These are phyloP conservation scores for Ectobius pallidus DNA, from an alignment of 2,888 invertebrate species.

Conservation along the genomic window DNA sequence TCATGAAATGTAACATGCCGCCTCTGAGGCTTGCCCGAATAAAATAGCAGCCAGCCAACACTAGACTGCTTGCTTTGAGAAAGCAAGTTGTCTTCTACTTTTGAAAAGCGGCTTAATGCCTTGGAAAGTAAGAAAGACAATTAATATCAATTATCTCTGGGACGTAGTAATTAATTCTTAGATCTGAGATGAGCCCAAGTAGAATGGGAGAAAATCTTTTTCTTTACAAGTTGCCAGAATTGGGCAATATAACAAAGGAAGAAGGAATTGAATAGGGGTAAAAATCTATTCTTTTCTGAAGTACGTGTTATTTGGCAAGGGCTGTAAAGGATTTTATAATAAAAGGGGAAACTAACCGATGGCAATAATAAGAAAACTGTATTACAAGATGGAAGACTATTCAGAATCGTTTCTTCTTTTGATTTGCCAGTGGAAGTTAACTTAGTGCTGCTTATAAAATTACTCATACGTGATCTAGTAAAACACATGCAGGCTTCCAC, in stretches of 20 bases:
- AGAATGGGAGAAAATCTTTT: conserved; percentile 25
- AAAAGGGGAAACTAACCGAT: too few species aligned
- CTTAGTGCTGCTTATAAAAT: too few species aligned
- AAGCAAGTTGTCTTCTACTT: conserved; percentile 10
- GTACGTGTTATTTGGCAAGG: background rate
- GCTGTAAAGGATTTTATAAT: too few species aligned
- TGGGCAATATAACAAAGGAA: conserved; percentile 29
- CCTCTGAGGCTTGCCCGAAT: too few species aligned
- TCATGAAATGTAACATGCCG: too few species aligned
- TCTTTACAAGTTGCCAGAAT: conserved; percentile 14
- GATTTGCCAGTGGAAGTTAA: too few species aligned
- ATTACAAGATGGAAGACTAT: too few species aligned
- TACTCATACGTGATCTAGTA: too few species aligned
- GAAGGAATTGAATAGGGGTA: background rate
- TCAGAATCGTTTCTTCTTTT: too few species aligned
- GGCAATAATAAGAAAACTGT: too few species aligned
- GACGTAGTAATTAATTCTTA: conserved; percentile 49
- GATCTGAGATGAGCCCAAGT: conserved; percentile 31
- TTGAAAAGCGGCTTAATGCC: conserved; percentile 47
- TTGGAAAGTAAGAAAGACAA: conserved; percentile 52
- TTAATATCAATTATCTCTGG: conserved; percentile 53
- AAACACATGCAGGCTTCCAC: too few species aligned
- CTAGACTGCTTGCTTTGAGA: background rate
- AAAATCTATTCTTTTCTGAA: background rate
- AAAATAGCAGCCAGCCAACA: too few species aligned